Conservation (phyloP, 2,113 vertebrate genomes). For the Origma solitaria region DNA sequence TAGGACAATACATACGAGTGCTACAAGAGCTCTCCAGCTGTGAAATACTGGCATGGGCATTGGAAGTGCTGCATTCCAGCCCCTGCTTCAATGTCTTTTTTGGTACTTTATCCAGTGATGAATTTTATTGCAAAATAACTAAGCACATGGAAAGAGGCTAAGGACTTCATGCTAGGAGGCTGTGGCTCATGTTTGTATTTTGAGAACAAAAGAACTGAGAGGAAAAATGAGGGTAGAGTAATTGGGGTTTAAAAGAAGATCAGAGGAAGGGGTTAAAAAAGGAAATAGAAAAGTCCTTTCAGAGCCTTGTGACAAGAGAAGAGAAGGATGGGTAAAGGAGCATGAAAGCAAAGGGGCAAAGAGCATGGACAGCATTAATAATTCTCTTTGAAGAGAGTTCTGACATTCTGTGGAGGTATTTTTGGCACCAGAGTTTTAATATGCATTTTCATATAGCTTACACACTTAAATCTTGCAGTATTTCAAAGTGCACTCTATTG, state of each 20-base stretch:
- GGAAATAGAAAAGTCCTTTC: neutral
- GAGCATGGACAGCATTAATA: neutral
- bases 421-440: slow-evolving; percentile 22
- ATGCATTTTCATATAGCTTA: neutral
- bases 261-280: slow-evolving; percentile 12
- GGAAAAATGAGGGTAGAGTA: neutral
- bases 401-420: slow-evolving; percentile 25
- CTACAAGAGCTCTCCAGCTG: neutral
- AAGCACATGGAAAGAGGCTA: neutral
- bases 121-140: neutral
- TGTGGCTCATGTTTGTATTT: neutral
- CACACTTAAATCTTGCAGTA: neutral
- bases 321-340: neutral
- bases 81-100: neutral
- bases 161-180: neutral
- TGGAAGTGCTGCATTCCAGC: neutral
- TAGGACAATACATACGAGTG: neutral
- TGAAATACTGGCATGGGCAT: neutral
- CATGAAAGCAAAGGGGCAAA: slow-evolving; percentile 22
- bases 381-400: slow-evolving; percentile 43
- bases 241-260: neutral
- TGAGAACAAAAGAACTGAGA: neutral
- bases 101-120: neutral
- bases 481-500: neutral
- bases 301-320: neutral